A percentile compares a stretch with the other conserved stretches of the same genome.
Evolutionary conservation across 1,140 invertebrate genomes (phyloP).

Genomic region (Ruditapes philippinarum): DNA sequence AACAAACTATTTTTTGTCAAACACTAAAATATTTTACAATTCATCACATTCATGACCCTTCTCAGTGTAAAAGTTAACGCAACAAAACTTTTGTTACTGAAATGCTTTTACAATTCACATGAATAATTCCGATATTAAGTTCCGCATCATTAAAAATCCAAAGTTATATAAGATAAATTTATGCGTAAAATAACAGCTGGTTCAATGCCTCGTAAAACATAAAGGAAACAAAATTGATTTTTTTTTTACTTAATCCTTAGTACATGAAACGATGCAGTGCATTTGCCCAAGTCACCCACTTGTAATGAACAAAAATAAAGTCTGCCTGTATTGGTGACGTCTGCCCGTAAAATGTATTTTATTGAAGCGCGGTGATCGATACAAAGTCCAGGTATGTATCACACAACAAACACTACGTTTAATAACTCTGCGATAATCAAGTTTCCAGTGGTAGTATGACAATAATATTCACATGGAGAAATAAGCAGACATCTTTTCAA

Average conservation of each 20-base stretch:
- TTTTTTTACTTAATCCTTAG: too few species aligned
- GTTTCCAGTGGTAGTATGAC: not conserved
- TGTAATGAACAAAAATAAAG: not conserved
- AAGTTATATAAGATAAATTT: not conserved
- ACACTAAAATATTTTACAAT: too few species aligned
- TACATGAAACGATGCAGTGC: not conserved
- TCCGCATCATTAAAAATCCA: not conserved
- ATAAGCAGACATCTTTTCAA: not conserved
- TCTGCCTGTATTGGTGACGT: not conserved
- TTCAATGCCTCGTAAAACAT: not conserved
- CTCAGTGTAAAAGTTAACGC: too few species aligned
- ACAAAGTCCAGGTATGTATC: conserved; percentile 1
- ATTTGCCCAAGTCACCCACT: not conserved
- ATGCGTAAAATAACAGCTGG: not conserved
- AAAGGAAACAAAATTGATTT: conserved; percentile 8
- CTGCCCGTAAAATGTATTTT: conserved; percentile 25
- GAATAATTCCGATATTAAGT: too few species aligned
- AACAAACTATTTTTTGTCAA: too few species aligned
- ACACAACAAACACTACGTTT: not conserved
- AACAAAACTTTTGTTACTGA: too few species aligned
- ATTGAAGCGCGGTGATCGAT: conserved; percentile 14
- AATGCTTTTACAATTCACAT: too few species aligned
- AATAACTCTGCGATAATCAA: not conserved
- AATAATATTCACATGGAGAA: not conserved
- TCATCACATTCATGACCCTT: too few species aligned